A percentile compares a stretch with the other conserved stretches of the same genome.
These are phyloP conservation scores for Belgica antarctica DNA, from an alignment of 2,888 invertebrate genomes.

Conservation along the genomic window DNA sequence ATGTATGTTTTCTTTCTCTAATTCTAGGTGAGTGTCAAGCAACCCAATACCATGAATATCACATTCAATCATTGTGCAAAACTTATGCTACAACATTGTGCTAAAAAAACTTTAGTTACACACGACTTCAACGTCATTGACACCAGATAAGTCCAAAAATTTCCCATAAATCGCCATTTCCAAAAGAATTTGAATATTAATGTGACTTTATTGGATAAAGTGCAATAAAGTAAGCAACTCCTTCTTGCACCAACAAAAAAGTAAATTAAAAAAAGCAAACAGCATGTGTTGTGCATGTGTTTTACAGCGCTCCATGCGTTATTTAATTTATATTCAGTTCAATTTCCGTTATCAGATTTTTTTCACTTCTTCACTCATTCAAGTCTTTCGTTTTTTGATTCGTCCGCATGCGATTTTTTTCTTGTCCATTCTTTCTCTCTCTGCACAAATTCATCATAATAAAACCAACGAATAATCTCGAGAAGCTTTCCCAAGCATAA, in stretches of 20 bases:
- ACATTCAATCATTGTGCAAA: too few relatives aligned
- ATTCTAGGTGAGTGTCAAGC: background rate
- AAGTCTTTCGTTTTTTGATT: background rate
- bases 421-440: background rate
- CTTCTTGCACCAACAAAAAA: background rate
- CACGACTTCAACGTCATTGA: background rate
- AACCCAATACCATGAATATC: too few relatives aligned
- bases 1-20: background rate
- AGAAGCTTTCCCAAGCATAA: background rate
- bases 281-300: conserved; percentile 2
- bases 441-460: background rate
- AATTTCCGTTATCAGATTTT: conserved; percentile 38
- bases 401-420: conserved; percentile 14
- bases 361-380: conserved; percentile 9
- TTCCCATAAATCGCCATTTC: background rate
- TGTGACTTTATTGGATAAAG: conserved; percentile 34
- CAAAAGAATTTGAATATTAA: conserved; percentile 21
- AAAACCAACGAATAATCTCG: background rate
- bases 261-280: background rate
- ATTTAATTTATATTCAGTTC: conserved; percentile 35
- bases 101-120: background rate
- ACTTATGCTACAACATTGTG: too few relatives aligned
- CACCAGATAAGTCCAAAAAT: background rate
- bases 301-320: conserved; percentile 8
- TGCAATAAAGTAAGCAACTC: conserved; percentile 41